phyloP scores from a whole-genome alignment of 2,113 vertebrate genomes.

The Oryzias woworae region DNA sequence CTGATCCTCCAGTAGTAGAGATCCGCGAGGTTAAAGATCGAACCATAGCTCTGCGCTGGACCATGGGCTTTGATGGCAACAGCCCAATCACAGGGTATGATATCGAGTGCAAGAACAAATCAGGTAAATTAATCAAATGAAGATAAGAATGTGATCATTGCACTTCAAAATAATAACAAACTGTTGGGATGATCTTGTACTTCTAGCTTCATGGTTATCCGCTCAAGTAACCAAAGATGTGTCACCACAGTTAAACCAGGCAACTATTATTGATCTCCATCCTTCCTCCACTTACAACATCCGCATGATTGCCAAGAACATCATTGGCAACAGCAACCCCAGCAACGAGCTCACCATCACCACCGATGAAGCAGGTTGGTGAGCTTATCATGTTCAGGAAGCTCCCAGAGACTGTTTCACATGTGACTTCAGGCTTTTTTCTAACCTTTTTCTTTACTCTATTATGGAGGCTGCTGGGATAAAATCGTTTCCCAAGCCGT shows the following conservation, averaged over 20 bases:
- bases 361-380: conserved; percentile 94
- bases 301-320: conserved; percentile 98
- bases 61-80: conserved; percentile 98
- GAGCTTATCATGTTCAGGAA: neutral
- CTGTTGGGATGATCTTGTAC: conserved; percentile 5
- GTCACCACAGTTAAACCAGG: conserved; percentile 97
- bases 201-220: conserved; percentile 93
- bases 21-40: conserved; percentile 94
- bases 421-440: no score
- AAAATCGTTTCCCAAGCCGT: no score
- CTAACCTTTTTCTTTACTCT: no score
- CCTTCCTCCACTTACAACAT: conserved; percentile 99
- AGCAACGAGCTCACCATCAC: conserved; percentile 99
- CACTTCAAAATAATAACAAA: neutral
- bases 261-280: conserved; percentile 98
- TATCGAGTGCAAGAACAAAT: conserved; percentile 99
- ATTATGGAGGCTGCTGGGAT: no score
- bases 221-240: conserved; percentile 99
- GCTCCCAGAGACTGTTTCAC: neutral
- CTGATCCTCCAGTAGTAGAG: conserved; percentile 95
- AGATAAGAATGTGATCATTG: no score
- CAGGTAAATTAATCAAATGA: conserved; percentile 74
- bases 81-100: conserved; percentile 98
- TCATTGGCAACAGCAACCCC: conserved; percentile 96
- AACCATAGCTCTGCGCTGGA: conserved; percentile 96